These are phyloP conservation scores for Lamproptera curius DNA, from an alignment of 2,888 invertebrate species.

Conservation along the genomic window DNA sequence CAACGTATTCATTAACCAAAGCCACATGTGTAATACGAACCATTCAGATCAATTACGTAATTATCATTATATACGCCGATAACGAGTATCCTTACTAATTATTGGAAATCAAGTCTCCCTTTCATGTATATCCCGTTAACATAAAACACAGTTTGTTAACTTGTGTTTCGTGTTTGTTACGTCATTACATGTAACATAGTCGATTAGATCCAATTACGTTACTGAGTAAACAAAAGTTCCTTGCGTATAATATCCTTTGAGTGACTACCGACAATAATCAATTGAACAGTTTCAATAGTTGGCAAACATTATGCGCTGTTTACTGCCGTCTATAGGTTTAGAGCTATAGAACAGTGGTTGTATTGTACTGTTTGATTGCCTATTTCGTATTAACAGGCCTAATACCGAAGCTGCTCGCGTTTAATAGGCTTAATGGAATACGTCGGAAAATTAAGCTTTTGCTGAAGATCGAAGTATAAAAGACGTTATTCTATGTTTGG, in stretches of 20 bases:
- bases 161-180: too few species aligned
- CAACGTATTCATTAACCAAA: too few species aligned
- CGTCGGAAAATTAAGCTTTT: too few species aligned
- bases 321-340: too few species aligned
- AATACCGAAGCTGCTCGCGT: too few species aligned
- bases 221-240: conserved; percentile 6
- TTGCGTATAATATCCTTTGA: conserved; percentile 7
- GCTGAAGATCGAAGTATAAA: too few species aligned
- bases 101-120: neutral
- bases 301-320: neutral
- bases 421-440: too few species aligned
- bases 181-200: neutral
- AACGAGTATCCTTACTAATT: neutral
- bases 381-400: too few species aligned
- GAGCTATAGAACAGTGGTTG: too few species aligned
- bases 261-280: neutral
- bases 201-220: conserved; percentile 3
- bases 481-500: too few species aligned
- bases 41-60: neutral
- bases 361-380: too few species aligned
- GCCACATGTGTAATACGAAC: neutral
- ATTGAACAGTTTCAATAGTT: neutral
- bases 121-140: neutral
- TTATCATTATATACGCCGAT: neutral
- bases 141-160: neutral